Base-by-base conservation (phyloP, 2,797 vertebrate genomes). In the Protosalanx chinensis region DNA sequence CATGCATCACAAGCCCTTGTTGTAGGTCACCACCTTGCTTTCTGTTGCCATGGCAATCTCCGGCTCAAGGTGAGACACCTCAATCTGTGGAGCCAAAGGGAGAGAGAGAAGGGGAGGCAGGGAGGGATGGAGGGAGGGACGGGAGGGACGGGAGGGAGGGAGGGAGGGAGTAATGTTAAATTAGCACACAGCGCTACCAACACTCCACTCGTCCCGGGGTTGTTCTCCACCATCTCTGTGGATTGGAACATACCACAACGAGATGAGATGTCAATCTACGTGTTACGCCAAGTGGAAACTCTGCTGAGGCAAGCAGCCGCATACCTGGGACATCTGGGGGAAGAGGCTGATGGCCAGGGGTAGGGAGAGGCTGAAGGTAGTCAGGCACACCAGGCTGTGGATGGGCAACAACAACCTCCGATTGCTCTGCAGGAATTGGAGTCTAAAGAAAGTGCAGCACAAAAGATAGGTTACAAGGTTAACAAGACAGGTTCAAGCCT, bases 311-410 rank as follows among this genome's bases (percentile, higher is more conserved):
- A 60, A 6, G 57, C 74, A 69, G 58, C 37, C 32, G 66, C n/a
- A 60, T 91, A 99, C 98, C 95, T 99, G 94, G 1, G 98, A 98
- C 94, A 98, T 98, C 92, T 99, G 98, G 0, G 98, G 98, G 85
- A 99, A 99, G 85, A 99, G 95, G 88, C 97, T 98, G 93, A 99
- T 98, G 88, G 97, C 98, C 85, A 99, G 84, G 0, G 97, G 98
- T 87, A 99, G 93, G 13, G 98, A 98, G 82, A 99, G 92, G 83
- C 94, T 95, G 0, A 99, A 99, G 78, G 97, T 96, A 35, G 94
- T 93, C 85, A 98, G 93, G 91, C 98, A 99, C 90, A 98, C 96
- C 0, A 94, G 70, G 88, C 97, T 95, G 91, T 99, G 98, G 79
- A 98, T 91, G 0, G 98, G 96, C 63, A 99, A 93, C 70, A 95